phyloP scores from a whole-genome alignment of 2,113 vertebrate genomes.

The Oostethus manadensis region DNA sequence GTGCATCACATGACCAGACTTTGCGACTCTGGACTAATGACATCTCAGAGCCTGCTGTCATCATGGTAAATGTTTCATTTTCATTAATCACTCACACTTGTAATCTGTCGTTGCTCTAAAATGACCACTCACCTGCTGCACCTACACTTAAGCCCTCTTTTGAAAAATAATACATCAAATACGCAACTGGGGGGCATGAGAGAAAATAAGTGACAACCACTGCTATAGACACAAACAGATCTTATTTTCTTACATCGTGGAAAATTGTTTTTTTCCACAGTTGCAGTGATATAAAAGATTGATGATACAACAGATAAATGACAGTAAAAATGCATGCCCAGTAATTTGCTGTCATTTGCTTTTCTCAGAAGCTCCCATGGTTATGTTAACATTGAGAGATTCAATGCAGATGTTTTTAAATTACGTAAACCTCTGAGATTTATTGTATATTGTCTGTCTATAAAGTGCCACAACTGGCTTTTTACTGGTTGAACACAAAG shows the following conservation, averaged over 20 bases:
- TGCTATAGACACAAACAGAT: not conserved
- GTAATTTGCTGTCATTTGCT: not conserved
- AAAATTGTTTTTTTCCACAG: not conserved
- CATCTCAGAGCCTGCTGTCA: slow-evolving; percentile 58
- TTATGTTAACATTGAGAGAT: not conserved
- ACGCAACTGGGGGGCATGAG: too few species aligned
- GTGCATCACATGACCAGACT: slow-evolving; percentile 76
- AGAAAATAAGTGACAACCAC: too few species aligned
- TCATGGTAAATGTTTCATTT: slow-evolving; percentile 71
- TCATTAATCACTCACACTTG: not conserved
- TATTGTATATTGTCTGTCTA: not conserved
- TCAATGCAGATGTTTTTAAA: not conserved
- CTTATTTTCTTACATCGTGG: not conserved
- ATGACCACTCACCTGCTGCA: not conserved
- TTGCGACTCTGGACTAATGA: slow-evolving; percentile 75
- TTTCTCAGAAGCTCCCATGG: not conserved
- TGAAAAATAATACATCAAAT: too few species aligned
- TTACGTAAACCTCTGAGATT: not conserved
- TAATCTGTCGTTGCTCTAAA: not conserved
- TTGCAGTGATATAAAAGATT: slow-evolving; percentile 16
- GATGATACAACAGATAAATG: slow-evolving; percentile 2
- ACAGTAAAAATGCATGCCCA: slow-evolving; percentile 1
- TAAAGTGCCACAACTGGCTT: not conserved
- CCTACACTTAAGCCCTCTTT: too few species aligned
- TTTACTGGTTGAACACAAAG: not conserved